phyloP scores from a whole-genome alignment of 2,797 vertebrate genomes.

The Semaprochilodus insignis region DNA sequence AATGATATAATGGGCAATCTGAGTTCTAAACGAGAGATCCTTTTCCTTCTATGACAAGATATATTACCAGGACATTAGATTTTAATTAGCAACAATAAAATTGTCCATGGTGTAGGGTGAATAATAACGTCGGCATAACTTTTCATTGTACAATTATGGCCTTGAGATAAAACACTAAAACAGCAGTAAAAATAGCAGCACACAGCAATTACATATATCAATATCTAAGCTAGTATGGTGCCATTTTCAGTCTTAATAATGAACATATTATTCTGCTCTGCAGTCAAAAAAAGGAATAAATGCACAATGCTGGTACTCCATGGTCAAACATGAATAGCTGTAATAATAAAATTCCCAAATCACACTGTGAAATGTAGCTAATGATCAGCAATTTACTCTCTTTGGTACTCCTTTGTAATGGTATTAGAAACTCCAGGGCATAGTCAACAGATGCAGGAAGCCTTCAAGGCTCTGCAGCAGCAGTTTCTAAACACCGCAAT shows the following conservation, averaged over 20 bases:
- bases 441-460: constrained; percentile 7
- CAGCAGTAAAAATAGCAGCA: not conserved
- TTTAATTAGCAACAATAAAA: constrained; percentile 52
- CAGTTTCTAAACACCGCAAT: constrained; percentile 50
- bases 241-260: not conserved
- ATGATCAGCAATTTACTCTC: not conserved
- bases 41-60: constrained; percentile 36
- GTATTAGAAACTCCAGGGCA: constrained; percentile 8
- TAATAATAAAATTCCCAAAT: not conserved
- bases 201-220: not conserved
- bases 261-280: not conserved
- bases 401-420: constrained; percentile 10
- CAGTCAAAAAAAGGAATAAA: not conserved
- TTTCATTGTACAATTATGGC: not conserved
- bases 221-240: not conserved
- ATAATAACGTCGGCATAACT: constrained; percentile 7
- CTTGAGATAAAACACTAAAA: constrained; percentile 21
- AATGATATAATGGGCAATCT: constrained; percentile 29
- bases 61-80: constrained; percentile 45
- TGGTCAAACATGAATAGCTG: not conserved
- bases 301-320: not conserved
- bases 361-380: constrained; percentile 5
- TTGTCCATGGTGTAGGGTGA: constrained; percentile 25
- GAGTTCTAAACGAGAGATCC: constrained; percentile 5
- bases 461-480: constrained; percentile 27